Percentiles rank a stretch among this genome's conserved stretches.
These are phyloP conservation scores for Meriones unguiculatus DNA, from an alignment of 2,113 vertebrate species.

Conservation along the genomic window DNA sequence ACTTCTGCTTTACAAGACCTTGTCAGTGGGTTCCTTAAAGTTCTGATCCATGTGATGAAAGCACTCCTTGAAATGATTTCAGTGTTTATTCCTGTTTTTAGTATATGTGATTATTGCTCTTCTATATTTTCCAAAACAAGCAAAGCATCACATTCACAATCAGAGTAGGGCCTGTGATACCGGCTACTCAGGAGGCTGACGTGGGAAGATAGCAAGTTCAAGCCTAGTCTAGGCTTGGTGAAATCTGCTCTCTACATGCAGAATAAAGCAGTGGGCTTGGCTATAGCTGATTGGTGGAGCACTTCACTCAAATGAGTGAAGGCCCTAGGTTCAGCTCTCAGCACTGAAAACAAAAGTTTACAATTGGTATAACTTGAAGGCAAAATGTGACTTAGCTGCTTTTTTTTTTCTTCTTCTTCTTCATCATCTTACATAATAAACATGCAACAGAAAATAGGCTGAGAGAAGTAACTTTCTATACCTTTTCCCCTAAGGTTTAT, in stretches of 20 bases:
- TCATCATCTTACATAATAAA: background rate
- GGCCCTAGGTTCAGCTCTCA: background rate
- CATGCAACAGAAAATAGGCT: background rate
- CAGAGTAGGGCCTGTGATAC: background rate
- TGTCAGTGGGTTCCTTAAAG: background rate
- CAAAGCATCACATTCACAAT: background rate
- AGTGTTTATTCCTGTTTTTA: background rate
- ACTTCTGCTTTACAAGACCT: background rate
- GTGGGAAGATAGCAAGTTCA: background rate
- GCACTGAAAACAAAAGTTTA: background rate
- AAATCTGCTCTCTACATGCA: background rate
- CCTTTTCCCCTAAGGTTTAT: background rate
- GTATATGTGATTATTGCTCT: background rate
- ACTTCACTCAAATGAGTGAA: background rate
- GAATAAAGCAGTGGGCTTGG: background rate
- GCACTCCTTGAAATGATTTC: background rate
- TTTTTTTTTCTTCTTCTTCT: background rate
- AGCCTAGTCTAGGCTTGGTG: background rate
- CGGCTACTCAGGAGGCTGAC: background rate
- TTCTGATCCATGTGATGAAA: background rate
- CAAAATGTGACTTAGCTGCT: background rate
- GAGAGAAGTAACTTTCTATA: background rate
- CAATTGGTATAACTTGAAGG: background rate
- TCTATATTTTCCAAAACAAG: background rate
- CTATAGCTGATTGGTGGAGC: background rate